phyloP scores from a whole-genome alignment of 2,797 vertebrate genomes.

The Aulostomus chinensis region DNA sequence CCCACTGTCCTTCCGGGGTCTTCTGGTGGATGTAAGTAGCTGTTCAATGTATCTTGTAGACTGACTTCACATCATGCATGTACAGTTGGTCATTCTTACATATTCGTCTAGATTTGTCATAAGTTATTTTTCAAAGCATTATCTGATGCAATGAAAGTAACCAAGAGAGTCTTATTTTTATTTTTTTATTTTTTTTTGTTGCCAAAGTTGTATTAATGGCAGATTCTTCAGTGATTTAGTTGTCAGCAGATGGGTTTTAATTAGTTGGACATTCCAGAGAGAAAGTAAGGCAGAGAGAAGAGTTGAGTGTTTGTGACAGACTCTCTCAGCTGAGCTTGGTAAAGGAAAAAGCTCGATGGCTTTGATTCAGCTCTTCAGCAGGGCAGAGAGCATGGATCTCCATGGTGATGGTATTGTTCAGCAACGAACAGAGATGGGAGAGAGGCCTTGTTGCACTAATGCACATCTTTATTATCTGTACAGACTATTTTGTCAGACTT shows the following conservation, averaged over 20 bases:
- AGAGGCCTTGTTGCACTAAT: conserved; percentile 36
- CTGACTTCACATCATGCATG: neutral
- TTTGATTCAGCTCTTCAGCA: conserved; percentile 52
- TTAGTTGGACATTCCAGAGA: conserved; percentile 68
- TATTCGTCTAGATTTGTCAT: conserved; percentile 8
- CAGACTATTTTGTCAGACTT: conserved; percentile 17
- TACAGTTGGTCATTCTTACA: too few species aligned
- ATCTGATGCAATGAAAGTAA: conserved; percentile 25
- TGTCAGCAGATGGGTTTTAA: conserved; percentile 62
- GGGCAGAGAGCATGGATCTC: conserved; percentile 48
- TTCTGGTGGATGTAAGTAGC: conserved; percentile 55
- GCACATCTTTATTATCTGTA: conserved; percentile 42
- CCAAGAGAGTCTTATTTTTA: conserved; percentile 25
- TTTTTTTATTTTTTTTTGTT: neutral
- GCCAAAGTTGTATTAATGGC: conserved; percentile 40
- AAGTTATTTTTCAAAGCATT: conserved; percentile 13
- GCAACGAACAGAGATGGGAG: conserved; percentile 27
- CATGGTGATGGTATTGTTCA: conserved; percentile 55
- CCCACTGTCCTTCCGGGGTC: conserved; percentile 24
- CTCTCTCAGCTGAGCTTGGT: conserved; percentile 45
- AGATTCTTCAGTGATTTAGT: conserved; percentile 23
- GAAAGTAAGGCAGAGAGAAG: conserved; percentile 48
- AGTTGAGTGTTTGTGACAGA: conserved; percentile 49
- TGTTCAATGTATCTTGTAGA: conserved; percentile 20
- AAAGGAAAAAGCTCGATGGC: conserved; percentile 32